Evolutionary conservation across 2,797 vertebrate genomes (phyloP).

Genomic region (Sebastes jordani): DNA sequence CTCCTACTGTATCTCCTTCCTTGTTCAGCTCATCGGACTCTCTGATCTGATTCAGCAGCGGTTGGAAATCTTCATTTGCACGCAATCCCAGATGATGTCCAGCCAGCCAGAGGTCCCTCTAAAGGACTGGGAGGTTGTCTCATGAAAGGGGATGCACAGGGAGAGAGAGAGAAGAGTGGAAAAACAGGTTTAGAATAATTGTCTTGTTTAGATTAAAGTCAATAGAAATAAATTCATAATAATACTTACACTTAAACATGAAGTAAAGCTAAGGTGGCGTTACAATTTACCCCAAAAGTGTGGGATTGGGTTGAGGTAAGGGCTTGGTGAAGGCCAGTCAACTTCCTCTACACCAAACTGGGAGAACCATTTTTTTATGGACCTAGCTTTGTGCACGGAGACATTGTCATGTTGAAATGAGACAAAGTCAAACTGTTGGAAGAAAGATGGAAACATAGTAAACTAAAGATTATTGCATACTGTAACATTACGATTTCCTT

Average conservation of each 20-base stretch:
- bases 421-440: not conserved
- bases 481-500: not conserved
- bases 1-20: conserved; percentile 14
- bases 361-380: not conserved
- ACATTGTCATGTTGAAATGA: not conserved
- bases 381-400: not conserved
- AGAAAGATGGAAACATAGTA: not conserved
- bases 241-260: no score
- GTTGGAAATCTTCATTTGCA: conserved; percentile 44
- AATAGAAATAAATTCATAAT: no score
- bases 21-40: conserved; percentile 41
- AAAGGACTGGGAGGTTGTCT: not conserved
- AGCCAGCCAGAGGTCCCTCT: not conserved
- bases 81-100: conserved; percentile 16
- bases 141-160: not conserved
- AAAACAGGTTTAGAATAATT: no score
- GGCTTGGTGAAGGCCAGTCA: not conserved
- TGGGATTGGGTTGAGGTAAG: not conserved
- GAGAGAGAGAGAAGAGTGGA: not conserved
- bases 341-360: not conserved
- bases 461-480: not conserved
- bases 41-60: conserved; percentile 46
- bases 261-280: not conserved
- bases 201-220: no score
- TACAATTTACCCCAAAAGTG: not conserved